These are phyloP conservation scores for Herpailurus yagouaroundi DNA, from an alignment of 2,113 vertebrate genomes.

Conservation along the genomic window DNA sequence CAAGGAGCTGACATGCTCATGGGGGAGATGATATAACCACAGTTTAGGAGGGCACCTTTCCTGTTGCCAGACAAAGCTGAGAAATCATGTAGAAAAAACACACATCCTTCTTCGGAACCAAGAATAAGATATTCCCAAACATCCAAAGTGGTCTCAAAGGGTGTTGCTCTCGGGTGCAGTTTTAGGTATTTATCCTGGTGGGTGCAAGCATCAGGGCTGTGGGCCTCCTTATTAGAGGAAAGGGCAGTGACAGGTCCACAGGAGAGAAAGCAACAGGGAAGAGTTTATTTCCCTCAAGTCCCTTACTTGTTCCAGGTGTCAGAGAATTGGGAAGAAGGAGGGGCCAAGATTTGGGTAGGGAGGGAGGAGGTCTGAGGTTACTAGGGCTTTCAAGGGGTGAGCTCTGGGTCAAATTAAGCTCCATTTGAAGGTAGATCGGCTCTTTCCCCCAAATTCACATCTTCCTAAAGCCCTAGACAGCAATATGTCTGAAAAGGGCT, in stretches of 20 bases:
- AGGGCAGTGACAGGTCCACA: not conserved
- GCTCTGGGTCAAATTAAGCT: not conserved
- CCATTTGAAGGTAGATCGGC: not conserved
- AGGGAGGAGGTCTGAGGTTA: not conserved
- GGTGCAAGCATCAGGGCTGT: not conserved
- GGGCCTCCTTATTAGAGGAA: not conserved
- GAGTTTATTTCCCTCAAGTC: not conserved
- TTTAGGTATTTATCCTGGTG: not conserved
- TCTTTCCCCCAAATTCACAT: not conserved
- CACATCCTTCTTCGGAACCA: not conserved
- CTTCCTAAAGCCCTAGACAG: not conserved
- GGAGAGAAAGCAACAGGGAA: not conserved
- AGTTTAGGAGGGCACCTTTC: not conserved
- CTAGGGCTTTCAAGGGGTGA: not conserved
- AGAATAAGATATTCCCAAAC: not conserved
- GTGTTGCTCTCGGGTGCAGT: not conserved
- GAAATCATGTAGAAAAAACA: not conserved
- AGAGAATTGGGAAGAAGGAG: not conserved
- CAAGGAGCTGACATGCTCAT: not conserved
- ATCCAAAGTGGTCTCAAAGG: not conserved
- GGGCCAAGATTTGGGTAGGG: not conserved
- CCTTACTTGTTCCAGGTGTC: not conserved
- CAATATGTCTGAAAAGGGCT: not conserved
- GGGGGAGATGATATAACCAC: too few species aligned
- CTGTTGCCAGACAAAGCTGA: not conserved